phyloP scores from a whole-genome alignment of 1,140 invertebrate species.

The Conus betulinus region DNA sequence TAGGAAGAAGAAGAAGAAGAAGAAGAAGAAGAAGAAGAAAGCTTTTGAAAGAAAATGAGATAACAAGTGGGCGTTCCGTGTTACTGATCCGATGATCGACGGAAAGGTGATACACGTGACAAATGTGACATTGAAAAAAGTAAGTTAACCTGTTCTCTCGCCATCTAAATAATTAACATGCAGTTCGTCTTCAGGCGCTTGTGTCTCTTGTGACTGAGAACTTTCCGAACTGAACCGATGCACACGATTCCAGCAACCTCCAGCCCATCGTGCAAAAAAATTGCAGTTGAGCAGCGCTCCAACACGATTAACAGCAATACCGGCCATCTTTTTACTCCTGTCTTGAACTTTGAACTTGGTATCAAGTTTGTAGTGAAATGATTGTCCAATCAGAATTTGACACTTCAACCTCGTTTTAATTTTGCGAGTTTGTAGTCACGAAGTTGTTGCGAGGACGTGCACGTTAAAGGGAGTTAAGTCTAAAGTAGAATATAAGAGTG shows the following conservation, averaged over 20 bases:
- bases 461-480: background rate
- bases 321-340: slow-evolving; percentile 3
- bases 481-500: background rate
- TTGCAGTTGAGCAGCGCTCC: background rate
- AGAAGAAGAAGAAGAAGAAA: too few species aligned
- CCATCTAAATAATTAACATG: slow-evolving; percentile 58
- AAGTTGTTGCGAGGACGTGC: background rate
- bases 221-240: background rate
- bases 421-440: too few species aligned
- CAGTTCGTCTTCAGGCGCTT: slow-evolving; percentile 51
- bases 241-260: background rate
- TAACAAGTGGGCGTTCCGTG: too few species aligned
- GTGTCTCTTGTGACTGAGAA: slow-evolving; percentile 1
- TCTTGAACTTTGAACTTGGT: background rate
- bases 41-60: too few species aligned
- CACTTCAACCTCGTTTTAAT: background rate
- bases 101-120: too few species aligned
- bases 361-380: background rate
- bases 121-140: too few species aligned
- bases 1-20: too few species aligned
- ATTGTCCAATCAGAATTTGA: background rate
- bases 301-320: background rate
- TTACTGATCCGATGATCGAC: too few species aligned
- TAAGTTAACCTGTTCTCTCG: slow-evolving; percentile 49
- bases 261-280: background rate